phyloP scores from a whole-genome alignment of 1,140 invertebrate genomes.

The Aphaenogaster ashmeadi region DNA sequence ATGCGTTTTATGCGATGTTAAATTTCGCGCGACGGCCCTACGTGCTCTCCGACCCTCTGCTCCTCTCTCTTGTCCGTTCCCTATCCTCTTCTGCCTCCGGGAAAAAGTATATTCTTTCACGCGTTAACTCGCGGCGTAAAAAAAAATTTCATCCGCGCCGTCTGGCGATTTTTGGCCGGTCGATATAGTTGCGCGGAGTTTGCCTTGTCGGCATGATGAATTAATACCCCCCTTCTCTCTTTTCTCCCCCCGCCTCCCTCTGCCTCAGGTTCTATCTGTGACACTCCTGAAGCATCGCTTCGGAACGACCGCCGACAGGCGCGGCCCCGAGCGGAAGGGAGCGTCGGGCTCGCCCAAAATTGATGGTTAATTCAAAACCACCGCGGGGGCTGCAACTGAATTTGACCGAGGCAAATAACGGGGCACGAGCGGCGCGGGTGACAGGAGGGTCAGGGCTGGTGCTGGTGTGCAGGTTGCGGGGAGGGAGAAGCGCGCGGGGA shows the following conservation, averaged over 20 bases:
- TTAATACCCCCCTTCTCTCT: slow-evolving; percentile 37
- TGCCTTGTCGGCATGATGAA: slow-evolving; percentile 33
- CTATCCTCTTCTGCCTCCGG: background rate
- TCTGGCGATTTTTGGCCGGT: background rate
- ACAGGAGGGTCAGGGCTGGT: slow-evolving; percentile 8
- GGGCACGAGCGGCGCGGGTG: slow-evolving; percentile 34
- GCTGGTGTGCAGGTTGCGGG: background rate
- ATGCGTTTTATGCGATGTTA: slow-evolving; percentile 40
- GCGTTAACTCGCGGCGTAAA: background rate
- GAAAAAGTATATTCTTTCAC: background rate
- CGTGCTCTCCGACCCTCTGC: background rate
- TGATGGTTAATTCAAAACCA: slow-evolving; percentile 82
- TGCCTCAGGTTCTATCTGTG: background rate
- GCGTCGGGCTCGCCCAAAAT: slow-evolving; percentile 75
- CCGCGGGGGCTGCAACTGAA: slow-evolving; percentile 76
- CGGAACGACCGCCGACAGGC: slow-evolving; percentile 22
- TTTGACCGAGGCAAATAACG: slow-evolving; percentile 80
- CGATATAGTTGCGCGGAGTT: background rate
- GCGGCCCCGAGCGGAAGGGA: slow-evolving; percentile 56
- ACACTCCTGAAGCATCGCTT: slow-evolving; percentile 34
- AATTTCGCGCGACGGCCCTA: slow-evolving; percentile 23
- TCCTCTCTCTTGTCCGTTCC: background rate
- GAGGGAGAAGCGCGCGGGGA: background rate
- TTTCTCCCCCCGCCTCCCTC: background rate
- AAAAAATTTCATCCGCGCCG: background rate